These are phyloP conservation scores for Arion vulgaris DNA, from an alignment of 1,140 invertebrate genomes.

Conservation along the genomic window DNA sequence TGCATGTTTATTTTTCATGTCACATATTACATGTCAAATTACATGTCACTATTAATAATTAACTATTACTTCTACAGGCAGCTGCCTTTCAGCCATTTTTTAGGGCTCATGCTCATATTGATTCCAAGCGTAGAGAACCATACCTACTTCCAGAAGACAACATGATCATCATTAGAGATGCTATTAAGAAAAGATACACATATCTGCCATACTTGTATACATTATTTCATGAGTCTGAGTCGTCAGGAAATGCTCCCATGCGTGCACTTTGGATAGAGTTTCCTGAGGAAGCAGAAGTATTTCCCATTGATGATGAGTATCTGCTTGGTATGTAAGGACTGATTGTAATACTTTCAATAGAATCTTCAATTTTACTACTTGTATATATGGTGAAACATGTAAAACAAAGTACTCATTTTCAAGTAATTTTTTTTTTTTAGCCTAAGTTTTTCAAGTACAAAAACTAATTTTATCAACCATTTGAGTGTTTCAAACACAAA, in stretches of 20 bases:
- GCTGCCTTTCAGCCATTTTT: conserved; percentile 86
- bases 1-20: too few species aligned
- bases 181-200: conserved; percentile 87
- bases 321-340: conserved; percentile 81
- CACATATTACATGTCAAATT: too few species aligned
- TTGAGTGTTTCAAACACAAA: too few species aligned
- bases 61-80: conserved; percentile 75
- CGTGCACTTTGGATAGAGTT: conserved; percentile 92
- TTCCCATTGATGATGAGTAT: conserved; percentile 86
- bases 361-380: too few species aligned
- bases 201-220: conserved; percentile 96
- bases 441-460: too few species aligned
- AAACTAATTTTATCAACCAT: too few species aligned
- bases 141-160: conserved; percentile 91
- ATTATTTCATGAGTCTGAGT: conserved; percentile 91
- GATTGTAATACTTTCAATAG: too few species aligned
- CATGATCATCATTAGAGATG: conserved; percentile 83
- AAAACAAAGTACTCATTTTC: too few species aligned
- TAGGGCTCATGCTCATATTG: conserved; percentile 88
- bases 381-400: too few species aligned
- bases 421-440: too few species aligned
- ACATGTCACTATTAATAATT: too few species aligned
- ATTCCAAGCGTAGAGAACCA: conserved; percentile 96
- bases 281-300: conserved; percentile 85
- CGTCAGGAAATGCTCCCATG: conserved; percentile 86